Evolutionary conservation across 2,797 vertebrate genomes (phyloP), one percentile per base, ranked within the genome.

Genomic region (Tapera naevia): DNA sequence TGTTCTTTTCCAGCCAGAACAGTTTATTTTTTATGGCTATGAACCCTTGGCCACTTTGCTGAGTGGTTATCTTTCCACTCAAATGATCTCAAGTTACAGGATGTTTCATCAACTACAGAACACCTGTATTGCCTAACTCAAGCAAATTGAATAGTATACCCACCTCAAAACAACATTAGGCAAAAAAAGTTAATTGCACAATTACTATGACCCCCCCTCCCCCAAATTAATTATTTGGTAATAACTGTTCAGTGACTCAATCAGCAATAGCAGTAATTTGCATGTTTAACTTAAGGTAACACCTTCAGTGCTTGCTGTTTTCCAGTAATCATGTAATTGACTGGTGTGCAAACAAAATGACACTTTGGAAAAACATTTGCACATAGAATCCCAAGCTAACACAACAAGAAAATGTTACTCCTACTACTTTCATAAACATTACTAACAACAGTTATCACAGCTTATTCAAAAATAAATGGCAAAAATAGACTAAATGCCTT

Each of bases 101-200:
- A 81, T 81, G 48, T 91, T 93, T 92, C 81, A 93, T 92, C 81
- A 93, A 57, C 37, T 67, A 30, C 72, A 87, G 80, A 90, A 86
- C 78, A 91, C 65, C 35, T 79, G 45, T 62, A 43, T 94, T 97
- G 93, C 86, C 45, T 88, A 96, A 96, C 53, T 58, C 83, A 41
- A 57, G 48, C 32, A 50, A 86, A 71, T 5, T 75, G 85, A 88
- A 87, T 71, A 43, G 80, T 86, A 91, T 61, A 87, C 66, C 65
- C 50, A 22, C 86, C 75, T 60, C 92, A 91, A 92, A 94, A 92
- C 57, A 95, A 88, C 58, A 91, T 33, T 37, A 58, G 37, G 65
- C 72, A 80, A 48, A 84, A n/a, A 32, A 85, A 83, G 28, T 91
- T 95, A 96, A 97, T 96, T 93, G 91, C 58, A 66, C n/a, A 64